A percentile compares a stretch with the other conserved stretches of the same genome.
Evolutionary conservation across 2,113 vertebrate genomes (phyloP).

Genomic region (Sphaerodactylus townsendi): DNA sequence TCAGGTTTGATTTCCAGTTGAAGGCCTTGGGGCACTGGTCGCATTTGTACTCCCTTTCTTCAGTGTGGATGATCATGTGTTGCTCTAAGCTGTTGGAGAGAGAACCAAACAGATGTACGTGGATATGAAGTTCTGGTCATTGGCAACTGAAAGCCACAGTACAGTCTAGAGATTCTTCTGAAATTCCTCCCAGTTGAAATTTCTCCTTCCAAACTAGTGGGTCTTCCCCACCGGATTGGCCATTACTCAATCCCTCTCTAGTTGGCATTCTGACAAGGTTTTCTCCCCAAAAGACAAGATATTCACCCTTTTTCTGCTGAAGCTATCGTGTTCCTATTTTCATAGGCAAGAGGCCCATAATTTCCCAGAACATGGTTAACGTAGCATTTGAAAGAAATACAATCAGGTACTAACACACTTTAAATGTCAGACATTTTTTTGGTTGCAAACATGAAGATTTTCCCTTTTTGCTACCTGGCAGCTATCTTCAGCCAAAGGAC

Average conservation of each 20-base stretch:
- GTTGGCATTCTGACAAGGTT: background rate
- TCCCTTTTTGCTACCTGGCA: conserved; percentile 53
- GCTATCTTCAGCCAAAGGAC: background rate
- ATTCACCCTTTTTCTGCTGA: background rate
- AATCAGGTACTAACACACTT: conserved; percentile 66
- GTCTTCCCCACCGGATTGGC: no score
- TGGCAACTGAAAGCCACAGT: no score
- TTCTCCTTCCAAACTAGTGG: no score
- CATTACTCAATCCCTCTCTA: conserved; percentile 26
- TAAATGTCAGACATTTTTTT: conserved; percentile 59
- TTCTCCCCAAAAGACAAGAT: conserved; percentile 21
- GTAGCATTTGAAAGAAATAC: conserved; percentile 42
- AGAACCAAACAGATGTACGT: background rate
- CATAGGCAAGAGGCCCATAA: conserved; percentile 16
- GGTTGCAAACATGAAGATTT: conserved; percentile 49
- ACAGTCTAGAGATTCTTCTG: no score
- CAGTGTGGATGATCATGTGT: conserved; percentile 98
- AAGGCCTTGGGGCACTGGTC: conserved; percentile 99
- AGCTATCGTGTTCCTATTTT: conserved; percentile 32
- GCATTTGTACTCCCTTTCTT: conserved; percentile 97
- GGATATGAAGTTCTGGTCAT: background rate
- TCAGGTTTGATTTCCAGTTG: conserved; percentile 99
- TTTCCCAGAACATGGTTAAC: conserved; percentile 48
- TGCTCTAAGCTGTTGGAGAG: conserved; percentile 86
- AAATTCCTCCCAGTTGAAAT: no score